Conservation (phyloP, 2,888 invertebrate genomes). For the Ennomos erosarius region DNA sequence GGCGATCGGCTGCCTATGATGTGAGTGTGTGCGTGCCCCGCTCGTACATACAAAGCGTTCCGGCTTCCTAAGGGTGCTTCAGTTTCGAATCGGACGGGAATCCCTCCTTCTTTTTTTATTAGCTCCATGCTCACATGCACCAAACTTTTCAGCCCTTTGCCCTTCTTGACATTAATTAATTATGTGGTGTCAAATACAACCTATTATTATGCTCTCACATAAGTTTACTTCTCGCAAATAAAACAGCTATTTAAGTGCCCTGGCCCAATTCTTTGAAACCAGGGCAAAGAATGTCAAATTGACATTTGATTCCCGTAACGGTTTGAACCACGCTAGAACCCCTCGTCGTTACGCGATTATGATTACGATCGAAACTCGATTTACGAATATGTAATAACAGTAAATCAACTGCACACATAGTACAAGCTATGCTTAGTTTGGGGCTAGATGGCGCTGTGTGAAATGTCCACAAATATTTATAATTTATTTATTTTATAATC, state of each 20-base stretch:
- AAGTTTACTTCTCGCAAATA: conserved; percentile 8
- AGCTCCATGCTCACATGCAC: no score
- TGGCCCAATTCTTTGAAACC: conserved; percentile 27
- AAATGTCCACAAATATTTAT: no score
- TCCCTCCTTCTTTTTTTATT: no score
- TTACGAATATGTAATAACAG: conserved; percentile 8
- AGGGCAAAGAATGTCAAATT: conserved; percentile 18
- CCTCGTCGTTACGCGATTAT: conserved; percentile 33
- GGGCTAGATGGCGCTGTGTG: no score
- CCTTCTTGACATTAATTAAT: conserved; percentile 7
- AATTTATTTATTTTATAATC: no score
- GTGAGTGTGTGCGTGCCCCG: no score
- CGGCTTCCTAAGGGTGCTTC: no score
- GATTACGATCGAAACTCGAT: background rate
- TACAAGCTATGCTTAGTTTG: no score
- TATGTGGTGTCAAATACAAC: conserved; percentile 8
- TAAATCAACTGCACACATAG: conserved; percentile 1
- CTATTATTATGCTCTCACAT: no score
- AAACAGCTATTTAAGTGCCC: conserved; percentile 12
- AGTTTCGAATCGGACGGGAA: no score
- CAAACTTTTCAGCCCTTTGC: conserved; percentile 7
- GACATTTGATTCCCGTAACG: conserved; percentile 46
- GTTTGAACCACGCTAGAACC: conserved; percentile 31
- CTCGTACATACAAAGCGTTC: no score
- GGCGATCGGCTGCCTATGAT: no score